Conservation (phyloP, 1,140 invertebrate species). For the Drosophila guanche region DNA sequence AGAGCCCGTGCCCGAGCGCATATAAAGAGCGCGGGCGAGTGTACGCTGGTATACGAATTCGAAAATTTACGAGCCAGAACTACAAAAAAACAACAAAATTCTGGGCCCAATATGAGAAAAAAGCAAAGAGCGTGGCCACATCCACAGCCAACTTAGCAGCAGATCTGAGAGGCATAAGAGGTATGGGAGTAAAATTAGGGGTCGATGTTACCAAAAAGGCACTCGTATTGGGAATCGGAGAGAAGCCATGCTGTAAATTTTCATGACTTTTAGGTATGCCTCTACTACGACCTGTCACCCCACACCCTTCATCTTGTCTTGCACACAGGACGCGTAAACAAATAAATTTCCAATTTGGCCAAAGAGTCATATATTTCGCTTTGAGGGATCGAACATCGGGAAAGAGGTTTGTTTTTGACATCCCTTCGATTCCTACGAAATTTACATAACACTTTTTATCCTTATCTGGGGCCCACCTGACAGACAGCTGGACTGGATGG, state of each 20-base stretch:
- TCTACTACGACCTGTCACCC: slow-evolving; percentile 1
- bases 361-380: slow-evolving; percentile 75
- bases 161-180: too few species aligned
- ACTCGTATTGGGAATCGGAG: slow-evolving; percentile 25
- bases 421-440: slow-evolving; percentile 63
- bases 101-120: slow-evolving; percentile 63
- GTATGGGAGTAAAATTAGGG: slow-evolving; percentile 9
- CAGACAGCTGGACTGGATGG: slow-evolving; percentile 31
- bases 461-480: slow-evolving; percentile 74
- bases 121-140: slow-evolving; percentile 18
- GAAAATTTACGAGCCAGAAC: slow-evolving; percentile 75
- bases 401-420: slow-evolving; percentile 62
- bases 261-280: slow-evolving; percentile 73
- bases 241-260: slow-evolving; percentile 78
- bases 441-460: slow-evolving; percentile 80
- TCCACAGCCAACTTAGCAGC: slow-evolving; percentile 45
- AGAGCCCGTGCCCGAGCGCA: slow-evolving; percentile 7
- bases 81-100: slow-evolving; percentile 53
- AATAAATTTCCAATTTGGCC: slow-evolving; percentile 81
- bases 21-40: slow-evolving; percentile 55
- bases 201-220: slow-evolving; percentile 46
- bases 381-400: slow-evolving; percentile 29
- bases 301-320: background rate
- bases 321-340: slow-evolving; percentile 66
- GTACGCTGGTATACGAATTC: slow-evolving; percentile 44